A percentile compares a stretch with the other conserved stretches of the same genome.
These are phyloP conservation scores for Gymnocephalus cernua DNA, from an alignment of 2,113 vertebrate species.

Conservation along the genomic window DNA sequence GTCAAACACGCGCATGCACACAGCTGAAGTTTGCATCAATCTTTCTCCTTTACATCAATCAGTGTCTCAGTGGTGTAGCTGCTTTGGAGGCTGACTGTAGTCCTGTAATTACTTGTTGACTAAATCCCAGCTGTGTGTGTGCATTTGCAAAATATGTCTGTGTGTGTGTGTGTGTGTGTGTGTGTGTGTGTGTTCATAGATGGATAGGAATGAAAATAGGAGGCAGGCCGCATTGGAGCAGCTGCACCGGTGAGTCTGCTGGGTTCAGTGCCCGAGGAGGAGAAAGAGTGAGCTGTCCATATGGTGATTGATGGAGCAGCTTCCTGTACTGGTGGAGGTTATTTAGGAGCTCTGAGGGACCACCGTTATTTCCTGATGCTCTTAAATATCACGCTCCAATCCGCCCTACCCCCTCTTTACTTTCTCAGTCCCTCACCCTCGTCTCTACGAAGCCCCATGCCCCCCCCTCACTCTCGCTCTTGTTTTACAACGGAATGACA, in stretches of 20 bases:
- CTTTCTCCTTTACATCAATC: constrained; percentile 55
- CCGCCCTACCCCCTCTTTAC: neutral
- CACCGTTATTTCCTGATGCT: constrained; percentile 64
- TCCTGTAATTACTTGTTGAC: constrained; percentile 72
- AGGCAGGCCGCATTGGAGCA: constrained; percentile 59
- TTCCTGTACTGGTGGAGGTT: constrained; percentile 69
- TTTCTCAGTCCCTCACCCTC: constrained; percentile 29
- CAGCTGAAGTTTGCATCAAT: constrained; percentile 29
- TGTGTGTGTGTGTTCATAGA: constrained; percentile 44
- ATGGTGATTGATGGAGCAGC: constrained; percentile 66
- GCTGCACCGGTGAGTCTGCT: constrained; percentile 45
- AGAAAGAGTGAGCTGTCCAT: constrained; percentile 46
- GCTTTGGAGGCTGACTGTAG: constrained; percentile 44
- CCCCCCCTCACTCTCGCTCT: constrained; percentile 11
- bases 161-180: neutral
- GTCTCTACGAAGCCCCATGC: neutral
- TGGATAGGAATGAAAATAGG: constrained; percentile 74
- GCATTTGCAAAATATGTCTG: constrained; percentile 39
- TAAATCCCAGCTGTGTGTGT: constrained; percentile 59
- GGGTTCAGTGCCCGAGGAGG: constrained; percentile 46
- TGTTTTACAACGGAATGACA: constrained; percentile 56
- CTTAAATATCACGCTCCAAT: constrained; percentile 51
- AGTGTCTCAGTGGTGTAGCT: constrained; percentile 42
- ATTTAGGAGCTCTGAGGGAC: constrained; percentile 63
- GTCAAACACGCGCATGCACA: neutral